Evolutionary conservation across 2,113 vertebrate species (phyloP).

Genomic region (Eupsittula cactorum): DNA sequence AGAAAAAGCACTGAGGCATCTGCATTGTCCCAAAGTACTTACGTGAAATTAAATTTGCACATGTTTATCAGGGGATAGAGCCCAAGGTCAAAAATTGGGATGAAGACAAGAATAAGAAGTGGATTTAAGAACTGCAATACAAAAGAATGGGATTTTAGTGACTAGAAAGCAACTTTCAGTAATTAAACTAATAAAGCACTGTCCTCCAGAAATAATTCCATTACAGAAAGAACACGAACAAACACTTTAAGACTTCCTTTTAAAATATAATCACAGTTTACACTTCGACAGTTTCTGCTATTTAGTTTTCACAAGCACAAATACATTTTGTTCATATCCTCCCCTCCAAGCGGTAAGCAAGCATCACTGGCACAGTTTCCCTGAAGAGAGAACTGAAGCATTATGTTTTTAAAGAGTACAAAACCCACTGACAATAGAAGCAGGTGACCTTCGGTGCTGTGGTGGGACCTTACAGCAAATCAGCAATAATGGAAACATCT

Average conservation of each 20-base stretch:
- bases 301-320: constrained; percentile 35
- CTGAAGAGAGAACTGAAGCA: neutral
- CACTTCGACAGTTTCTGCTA: neutral
- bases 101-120: constrained; percentile 91
- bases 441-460: neutral
- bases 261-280: constrained; percentile 37
- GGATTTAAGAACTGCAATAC: constrained; percentile 91
- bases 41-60: constrained; percentile 91
- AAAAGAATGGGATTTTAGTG: constrained; percentile 56
- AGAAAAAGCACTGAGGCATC: neutral
- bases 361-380: neutral
- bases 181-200: constrained; percentile 58
- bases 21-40: constrained; percentile 71
- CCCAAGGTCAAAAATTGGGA: constrained; percentile 92
- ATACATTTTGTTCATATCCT: constrained; percentile 7
- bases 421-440: neutral
- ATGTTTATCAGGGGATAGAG: constrained; percentile 87
- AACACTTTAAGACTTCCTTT: constrained; percentile 28
- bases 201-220: constrained; percentile 57
- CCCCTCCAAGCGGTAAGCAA: neutral
- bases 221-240: constrained; percentile 35
- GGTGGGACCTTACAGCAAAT: neutral
- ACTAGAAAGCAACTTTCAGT: constrained; percentile 46
- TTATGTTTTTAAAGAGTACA: constrained; percentile 2
- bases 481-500: neutral